Base-by-base conservation (phyloP, 2,888 invertebrate species). In the Ophion costatus region DNA sequence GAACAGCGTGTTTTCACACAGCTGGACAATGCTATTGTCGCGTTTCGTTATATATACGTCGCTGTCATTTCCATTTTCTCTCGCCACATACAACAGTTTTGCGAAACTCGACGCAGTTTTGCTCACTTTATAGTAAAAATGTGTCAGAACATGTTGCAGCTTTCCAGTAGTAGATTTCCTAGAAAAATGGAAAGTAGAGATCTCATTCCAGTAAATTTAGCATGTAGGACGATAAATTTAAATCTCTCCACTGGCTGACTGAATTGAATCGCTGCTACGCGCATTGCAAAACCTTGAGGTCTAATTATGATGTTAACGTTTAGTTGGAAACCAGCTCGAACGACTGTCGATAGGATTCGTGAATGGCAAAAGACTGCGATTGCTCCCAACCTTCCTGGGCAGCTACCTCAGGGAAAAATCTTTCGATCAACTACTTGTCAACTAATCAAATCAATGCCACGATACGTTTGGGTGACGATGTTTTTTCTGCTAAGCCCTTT, bases 21-120 rank as follows among this genome's bases (percentile, higher is more conserved):
- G 73, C 81, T 57, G 88, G 87, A 88, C 87, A 88, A 88, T 88
- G 78, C 86, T 78, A 83, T 85, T 86, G 86, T 82, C 85, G 74
- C 66, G 57, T 45, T 69, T 61, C 83, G 66, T 33, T 64, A 45
- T 56, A 63, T 17, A 51, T 57, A 64, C 77, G 64, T 51, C 59
- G 57, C 17, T 17, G 51, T 51, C 70, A 83, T 83, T 80, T 75
- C 64, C 57, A 83, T 83, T 79, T 70, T 64, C 56, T n/a, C 63
- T 11, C 29, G 51, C 69, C 29, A 59, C 11, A 29, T 20, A 59
- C 61, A 64, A 75, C 45, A 59, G 57, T 64, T 45, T 75, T 64
- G 45, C 57, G 57, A 71, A 17, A 33, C 61, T 69, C 42, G 4
- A 61, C 51, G 29, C 67, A 67, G 57, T 66, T 51, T 75, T 78